Conservation (phyloP, 2,888 invertebrate genomes). For the Drosophila infuscata region DNA sequence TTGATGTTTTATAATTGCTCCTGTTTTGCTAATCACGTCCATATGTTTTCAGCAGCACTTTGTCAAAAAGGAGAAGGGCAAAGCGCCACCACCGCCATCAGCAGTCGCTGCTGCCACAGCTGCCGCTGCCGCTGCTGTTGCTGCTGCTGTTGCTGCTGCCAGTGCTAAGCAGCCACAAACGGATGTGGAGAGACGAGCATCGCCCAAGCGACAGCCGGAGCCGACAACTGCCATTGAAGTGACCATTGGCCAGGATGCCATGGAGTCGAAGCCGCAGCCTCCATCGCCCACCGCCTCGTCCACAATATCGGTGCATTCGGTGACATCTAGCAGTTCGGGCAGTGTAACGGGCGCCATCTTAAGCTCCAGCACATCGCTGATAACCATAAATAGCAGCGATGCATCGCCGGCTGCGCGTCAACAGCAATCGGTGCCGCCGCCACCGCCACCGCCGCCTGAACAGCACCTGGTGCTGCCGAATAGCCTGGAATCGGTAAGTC, state of each 20-base stretch:
- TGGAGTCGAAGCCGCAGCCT: slow-evolving; percentile 68
- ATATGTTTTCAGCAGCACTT: slow-evolving; percentile 71
- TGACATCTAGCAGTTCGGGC: slow-evolving; percentile 62
- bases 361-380: slow-evolving; percentile 83
- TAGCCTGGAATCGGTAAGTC: slow-evolving; percentile 90
- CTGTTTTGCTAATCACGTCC: neutral
- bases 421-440: slow-evolving; percentile 47
- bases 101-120: slow-evolving; percentile 32
- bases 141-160: slow-evolving; percentile 65
- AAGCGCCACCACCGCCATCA: slow-evolving; percentile 89
- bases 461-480: slow-evolving; percentile 88
- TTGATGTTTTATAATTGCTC: neutral
- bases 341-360: slow-evolving; percentile 64
- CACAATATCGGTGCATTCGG: slow-evolving; percentile 76
- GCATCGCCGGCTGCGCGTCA: slow-evolving; percentile 74
- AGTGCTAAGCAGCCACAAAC: slow-evolving; percentile 21
- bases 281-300: slow-evolving; percentile 82
- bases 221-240: slow-evolving; percentile 67
- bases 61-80: slow-evolving; percentile 93
- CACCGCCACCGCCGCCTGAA: slow-evolving; percentile 68
- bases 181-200: slow-evolving; percentile 10
- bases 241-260: slow-evolving; percentile 65
- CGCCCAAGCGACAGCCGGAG: slow-evolving; percentile 52
- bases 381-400: slow-evolving; percentile 84
- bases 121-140: slow-evolving; percentile 86